These are phyloP conservation scores for Hoplodrina ambigua DNA, from an alignment of 2,888 invertebrate genomes.

Conservation along the genomic window DNA sequence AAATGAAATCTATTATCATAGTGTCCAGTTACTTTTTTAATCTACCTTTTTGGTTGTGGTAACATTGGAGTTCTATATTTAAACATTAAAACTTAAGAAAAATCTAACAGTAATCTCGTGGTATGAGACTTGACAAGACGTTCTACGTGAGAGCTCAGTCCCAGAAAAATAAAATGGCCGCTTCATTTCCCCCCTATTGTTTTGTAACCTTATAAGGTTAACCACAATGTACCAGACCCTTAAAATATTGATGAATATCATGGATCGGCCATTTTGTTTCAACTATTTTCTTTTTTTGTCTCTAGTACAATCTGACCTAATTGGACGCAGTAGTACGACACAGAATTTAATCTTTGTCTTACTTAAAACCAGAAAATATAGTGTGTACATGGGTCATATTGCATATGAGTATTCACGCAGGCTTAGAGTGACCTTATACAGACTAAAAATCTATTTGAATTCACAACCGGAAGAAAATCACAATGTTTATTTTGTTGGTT, in stretches of 20 bases:
- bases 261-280: constrained; percentile 18
- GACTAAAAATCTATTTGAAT: neutral
- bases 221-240: too few species aligned
- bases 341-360: neutral
- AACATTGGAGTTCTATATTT: too few species aligned
- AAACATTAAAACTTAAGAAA: too few species aligned
- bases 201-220: neutral
- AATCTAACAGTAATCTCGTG: too few species aligned
- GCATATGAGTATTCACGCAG: neutral
- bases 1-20: too few species aligned
- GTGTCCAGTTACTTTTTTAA: too few species aligned
- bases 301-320: constrained; percentile 6
- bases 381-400: neutral
- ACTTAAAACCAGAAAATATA: too few species aligned
- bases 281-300: neutral
- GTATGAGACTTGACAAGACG: neutral
- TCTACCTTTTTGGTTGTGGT: too few species aligned
- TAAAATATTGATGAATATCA: neutral
- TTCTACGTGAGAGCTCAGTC: neutral
- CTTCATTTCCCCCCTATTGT: neutral
- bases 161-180: constrained; percentile 4
- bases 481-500: neutral
- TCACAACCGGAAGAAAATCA: neutral
- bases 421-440: neutral
- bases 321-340: neutral